These are phyloP conservation scores for Chiloscyllium plagiosum DNA, from an alignment of 2,113 vertebrate genomes.

Conservation along the genomic window DNA sequence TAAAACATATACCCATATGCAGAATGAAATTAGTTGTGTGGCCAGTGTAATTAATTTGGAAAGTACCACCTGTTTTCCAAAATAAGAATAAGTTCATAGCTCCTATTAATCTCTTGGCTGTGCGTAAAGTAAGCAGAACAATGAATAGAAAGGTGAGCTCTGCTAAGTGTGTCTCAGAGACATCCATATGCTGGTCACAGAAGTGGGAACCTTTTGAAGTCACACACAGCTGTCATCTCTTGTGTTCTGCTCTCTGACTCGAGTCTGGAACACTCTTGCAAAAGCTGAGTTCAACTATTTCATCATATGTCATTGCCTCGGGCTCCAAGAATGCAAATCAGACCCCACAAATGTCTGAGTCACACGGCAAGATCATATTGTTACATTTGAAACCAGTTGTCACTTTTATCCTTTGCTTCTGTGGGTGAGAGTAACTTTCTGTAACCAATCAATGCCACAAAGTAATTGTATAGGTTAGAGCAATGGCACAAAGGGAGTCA, in stretches of 20 bases:
- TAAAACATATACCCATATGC: neutral
- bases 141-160: slow-evolving; percentile 42
- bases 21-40: neutral
- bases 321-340: slow-evolving; percentile 32
- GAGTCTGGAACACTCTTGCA: slow-evolving; percentile 42
- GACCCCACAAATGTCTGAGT: slow-evolving; percentile 32
- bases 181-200: slow-evolving; percentile 51
- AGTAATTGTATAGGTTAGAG: neutral
- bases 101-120: slow-evolving; percentile 39
- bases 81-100: neutral
- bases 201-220: slow-evolving; percentile 49
- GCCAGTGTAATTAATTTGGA: neutral
- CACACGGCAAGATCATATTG: slow-evolving; percentile 30
- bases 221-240: slow-evolving; percentile 49
- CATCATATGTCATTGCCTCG: slow-evolving; percentile 29
- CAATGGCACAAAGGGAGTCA: neutral
- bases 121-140: slow-evolving; percentile 44
- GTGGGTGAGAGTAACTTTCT: neutral
- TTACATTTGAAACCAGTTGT: slow-evolving; percentile 18
- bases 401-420: slow-evolving; percentile 4
- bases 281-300: slow-evolving; percentile 38
- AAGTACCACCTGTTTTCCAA: no score
- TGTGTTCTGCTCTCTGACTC: slow-evolving; percentile 44
- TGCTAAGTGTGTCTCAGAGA: slow-evolving; percentile 41
- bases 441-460: neutral